Conservation (phyloP, 2,888 invertebrate species). For the Drosophila ustulata region DNA sequence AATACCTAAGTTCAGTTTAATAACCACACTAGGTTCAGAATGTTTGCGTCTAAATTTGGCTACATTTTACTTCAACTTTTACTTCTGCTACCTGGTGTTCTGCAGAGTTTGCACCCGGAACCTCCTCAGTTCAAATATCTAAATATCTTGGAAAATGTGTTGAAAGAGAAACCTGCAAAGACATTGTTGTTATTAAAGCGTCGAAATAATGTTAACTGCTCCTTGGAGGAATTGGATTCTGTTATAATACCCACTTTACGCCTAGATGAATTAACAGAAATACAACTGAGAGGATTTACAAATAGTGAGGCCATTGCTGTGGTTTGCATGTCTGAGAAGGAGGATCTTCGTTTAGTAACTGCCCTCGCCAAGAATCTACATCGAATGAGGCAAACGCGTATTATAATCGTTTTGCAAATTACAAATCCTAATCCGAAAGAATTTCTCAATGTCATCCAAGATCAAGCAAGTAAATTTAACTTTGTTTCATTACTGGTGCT, state of each 20-base stretch:
- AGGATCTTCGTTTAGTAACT: conserved; percentile 10
- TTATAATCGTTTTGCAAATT: conserved; percentile 29
- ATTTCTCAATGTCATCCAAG: neutral
- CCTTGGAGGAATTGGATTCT: neutral
- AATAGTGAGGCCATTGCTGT: conserved; percentile 18
- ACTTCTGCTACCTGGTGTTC: neutral
- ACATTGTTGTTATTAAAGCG: conserved; percentile 26
- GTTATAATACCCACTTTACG: conserved; percentile 17
- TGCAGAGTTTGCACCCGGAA: neutral
- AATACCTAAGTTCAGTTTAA: conserved; percentile 2
- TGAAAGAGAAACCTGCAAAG: neutral
- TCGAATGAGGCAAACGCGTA: conserved; percentile 26
- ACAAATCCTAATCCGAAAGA: neutral
- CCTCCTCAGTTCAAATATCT: neutral
- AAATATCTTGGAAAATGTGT: conserved; percentile 17
- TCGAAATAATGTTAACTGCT: conserved; percentile 2
- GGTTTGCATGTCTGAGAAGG: conserved; percentile 32
- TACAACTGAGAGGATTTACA: neutral
- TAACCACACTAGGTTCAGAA: conserved; percentile 6
- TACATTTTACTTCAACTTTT: neutral
- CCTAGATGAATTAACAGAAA: neutral
- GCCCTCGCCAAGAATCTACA: conserved; percentile 23
- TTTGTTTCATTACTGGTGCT: conserved; percentile 34
- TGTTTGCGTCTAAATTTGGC: conserved; percentile 12
- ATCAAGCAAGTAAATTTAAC: neutral